These are phyloP conservation scores for Thysanoteuthis rhombus DNA, from an alignment of 2,888 invertebrate genomes.

Conservation along the genomic window DNA sequence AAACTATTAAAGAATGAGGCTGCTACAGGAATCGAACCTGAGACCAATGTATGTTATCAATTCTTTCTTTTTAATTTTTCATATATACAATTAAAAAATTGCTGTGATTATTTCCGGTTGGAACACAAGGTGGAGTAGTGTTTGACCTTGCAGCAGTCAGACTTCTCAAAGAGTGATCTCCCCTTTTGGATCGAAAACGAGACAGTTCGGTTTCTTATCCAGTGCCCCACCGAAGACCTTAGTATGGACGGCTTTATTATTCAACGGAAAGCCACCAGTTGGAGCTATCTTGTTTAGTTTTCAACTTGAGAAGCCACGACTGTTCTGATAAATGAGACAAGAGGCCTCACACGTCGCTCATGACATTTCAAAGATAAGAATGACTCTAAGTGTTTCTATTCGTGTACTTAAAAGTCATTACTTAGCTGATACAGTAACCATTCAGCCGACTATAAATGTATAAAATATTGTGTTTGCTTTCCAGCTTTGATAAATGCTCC, in stretches of 20 bases:
- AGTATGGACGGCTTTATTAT: background rate
- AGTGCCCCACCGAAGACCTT: background rate
- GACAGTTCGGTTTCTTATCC: background rate
- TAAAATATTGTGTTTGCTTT: background rate
- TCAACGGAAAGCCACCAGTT: background rate
- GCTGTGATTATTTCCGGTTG: too few relatives aligned
- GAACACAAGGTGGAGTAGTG: too few relatives aligned
- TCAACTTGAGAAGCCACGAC: background rate
- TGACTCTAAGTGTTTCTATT: background rate
- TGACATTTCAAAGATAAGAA: background rate
- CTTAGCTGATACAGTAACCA: background rate
- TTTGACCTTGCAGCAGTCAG: too few relatives aligned
- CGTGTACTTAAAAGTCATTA: background rate
- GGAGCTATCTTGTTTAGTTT: background rate
- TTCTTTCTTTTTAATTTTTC: too few relatives aligned
- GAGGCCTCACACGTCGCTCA: background rate
- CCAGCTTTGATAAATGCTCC: background rate
- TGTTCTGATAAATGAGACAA: background rate
- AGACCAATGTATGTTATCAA: too few relatives aligned
- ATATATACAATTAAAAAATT: too few relatives aligned
- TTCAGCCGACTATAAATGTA: background rate
- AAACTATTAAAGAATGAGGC: too few relatives aligned
- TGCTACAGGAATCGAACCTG: too few relatives aligned
- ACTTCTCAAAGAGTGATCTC: too few relatives aligned
- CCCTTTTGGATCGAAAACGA: background rate